These are phyloP conservation scores for Apis dorsata DNA, from an alignment of 1,140 invertebrate genomes.

Conservation along the genomic window DNA sequence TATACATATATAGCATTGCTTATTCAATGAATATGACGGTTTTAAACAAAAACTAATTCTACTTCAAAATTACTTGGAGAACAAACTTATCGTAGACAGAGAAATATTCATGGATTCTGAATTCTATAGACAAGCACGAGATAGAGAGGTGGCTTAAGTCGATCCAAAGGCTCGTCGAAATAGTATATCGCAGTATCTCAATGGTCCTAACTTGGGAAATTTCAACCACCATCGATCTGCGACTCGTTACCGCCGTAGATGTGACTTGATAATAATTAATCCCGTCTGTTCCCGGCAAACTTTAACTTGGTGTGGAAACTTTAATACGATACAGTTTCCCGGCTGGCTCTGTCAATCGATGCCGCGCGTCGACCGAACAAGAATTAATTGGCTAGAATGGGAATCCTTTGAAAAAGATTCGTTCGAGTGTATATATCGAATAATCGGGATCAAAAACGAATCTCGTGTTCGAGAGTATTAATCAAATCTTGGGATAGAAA, in stretches of 20 bases:
- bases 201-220: not conserved
- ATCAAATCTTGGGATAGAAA: too few species aligned
- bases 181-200: not conserved
- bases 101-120: not conserved
- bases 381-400: not conserved
- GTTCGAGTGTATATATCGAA: not conserved
- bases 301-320: constrained; percentile 2
- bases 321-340: not conserved
- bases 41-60: too few species aligned
- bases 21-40: too few species aligned
- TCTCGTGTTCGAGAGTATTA: not conserved
- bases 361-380: not conserved
- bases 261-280: constrained; percentile 28
- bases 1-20: too few species aligned
- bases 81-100: too few species aligned
- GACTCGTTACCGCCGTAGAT: not conserved
- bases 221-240: constrained; percentile 1
- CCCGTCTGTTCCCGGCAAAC: not conserved
- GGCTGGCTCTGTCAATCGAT: not conserved
- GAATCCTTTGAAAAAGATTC: not conserved
- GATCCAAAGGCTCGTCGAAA: not conserved
- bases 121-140: not conserved
- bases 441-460: not conserved
- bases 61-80: too few species aligned
- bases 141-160: constrained; percentile 15